Base-by-base conservation (phyloP, 2,113 vertebrate genomes). In the Zonotrichia leucophrys region DNA sequence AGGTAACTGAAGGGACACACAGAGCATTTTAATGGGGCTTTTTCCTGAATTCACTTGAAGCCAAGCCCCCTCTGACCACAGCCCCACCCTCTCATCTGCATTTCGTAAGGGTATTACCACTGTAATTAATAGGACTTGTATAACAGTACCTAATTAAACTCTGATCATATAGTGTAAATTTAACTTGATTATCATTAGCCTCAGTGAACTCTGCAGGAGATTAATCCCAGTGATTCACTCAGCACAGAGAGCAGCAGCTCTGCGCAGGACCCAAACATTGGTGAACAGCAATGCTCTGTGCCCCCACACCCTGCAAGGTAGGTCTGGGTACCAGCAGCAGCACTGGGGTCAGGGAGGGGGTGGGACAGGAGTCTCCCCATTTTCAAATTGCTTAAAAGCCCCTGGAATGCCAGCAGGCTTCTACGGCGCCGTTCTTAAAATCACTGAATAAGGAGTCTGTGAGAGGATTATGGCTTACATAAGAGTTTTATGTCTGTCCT, bases 131-230 rank as follows among this genome's bases (percentile, higher is more conserved):
- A 95, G 81, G 90, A 74, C 73, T 97, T 97, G 97, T 96, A 62
- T 96, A 97, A 96, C 88, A 85, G 94, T 58, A 87, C 90, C 92
- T 96, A 97, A 97, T 98, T 98, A 97, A 96, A 96, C 66, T 88
- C 74, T 92, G 93, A 96, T 97, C 95, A 88, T 93, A 83, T 78
- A 88, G 85, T 93, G 89, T 95, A 89, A 94, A 97, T 98, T 97
- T 97, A 98, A 97, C 92, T 96, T 95, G 89, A 97, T 97, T 94
- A 95, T 91, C 20, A 25, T 86, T 97, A 82, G 73, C 96, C 83
- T 96, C 49, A 16, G 66, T 95, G 90, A 96, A 96, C 89, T 95
- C 88, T 60, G 91, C 91, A 84, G 95, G 94, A 83, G 83, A 89
- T 91, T 97, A 97, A 97, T 97, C 89, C 75, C 69, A 70, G 77